These are phyloP conservation scores for Fissipunctia ypsillon DNA, from an alignment of 2,888 invertebrate species.

Conservation along the genomic window DNA sequence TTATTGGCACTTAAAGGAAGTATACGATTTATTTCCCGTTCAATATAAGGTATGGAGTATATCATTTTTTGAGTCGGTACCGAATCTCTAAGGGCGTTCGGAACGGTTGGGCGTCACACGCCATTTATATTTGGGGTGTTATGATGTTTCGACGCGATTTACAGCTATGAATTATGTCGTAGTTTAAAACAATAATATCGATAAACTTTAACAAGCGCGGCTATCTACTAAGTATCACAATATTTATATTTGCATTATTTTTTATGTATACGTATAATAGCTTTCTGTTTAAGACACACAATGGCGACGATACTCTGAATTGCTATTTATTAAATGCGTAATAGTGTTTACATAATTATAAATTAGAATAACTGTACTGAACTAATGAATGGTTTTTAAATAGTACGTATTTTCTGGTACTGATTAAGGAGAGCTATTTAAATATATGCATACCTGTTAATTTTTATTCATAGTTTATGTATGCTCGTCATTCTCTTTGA, in stretches of 20 bases:
- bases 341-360: slow-evolving; percentile 15
- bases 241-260: slow-evolving; percentile 35
- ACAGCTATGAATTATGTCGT: slow-evolving; percentile 62
- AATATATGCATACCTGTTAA: slow-evolving; percentile 59
- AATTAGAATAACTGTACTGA: slow-evolving; percentile 47
- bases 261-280: slow-evolving; percentile 1
- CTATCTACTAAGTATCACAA: slow-evolving; percentile 9
- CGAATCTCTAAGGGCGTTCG: slow-evolving; percentile 81
- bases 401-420: slow-evolving; percentile 40
- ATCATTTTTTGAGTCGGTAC: slow-evolving; percentile 87
- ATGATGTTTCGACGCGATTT: slow-evolving; percentile 69
- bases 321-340: slow-evolving; percentile 11
- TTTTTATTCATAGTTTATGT: slow-evolving; percentile 63
- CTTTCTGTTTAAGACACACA: background rate
- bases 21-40: slow-evolving; percentile 90
- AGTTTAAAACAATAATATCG: slow-evolving; percentile 63
- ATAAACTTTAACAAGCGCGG: slow-evolving; percentile 42
- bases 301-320: background rate
- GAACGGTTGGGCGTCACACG: slow-evolving; percentile 82
- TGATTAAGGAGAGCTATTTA: slow-evolving; percentile 56
- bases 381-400: slow-evolving; percentile 53
- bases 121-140: slow-evolving; percentile 78
- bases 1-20: slow-evolving; percentile 91
- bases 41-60: slow-evolving; percentile 89
- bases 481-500: slow-evolving; percentile 51